Evolutionary conservation across 2,888 invertebrate genomes (phyloP).

Genomic region (Cyrtodaria siliqua): DNA sequence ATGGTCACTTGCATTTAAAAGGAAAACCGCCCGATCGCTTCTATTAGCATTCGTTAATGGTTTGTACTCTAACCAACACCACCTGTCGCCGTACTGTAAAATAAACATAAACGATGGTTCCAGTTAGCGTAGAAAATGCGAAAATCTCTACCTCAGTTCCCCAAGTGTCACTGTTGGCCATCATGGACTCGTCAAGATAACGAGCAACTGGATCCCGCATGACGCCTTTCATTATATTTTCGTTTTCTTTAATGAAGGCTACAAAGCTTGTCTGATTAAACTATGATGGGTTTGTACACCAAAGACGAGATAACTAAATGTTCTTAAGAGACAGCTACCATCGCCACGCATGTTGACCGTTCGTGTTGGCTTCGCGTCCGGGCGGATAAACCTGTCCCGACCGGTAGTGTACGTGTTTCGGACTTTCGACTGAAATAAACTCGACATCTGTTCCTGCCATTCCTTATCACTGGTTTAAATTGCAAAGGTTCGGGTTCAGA

Average conservation of each 20-base stretch:
- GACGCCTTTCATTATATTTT: conserved; percentile 19
- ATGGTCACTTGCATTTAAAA: conserved; percentile 12
- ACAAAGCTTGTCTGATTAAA: conserved; percentile 18
- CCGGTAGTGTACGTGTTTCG: conserved; percentile 14
- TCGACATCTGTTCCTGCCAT: conserved; percentile 18
- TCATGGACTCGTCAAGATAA: conserved; percentile 23
- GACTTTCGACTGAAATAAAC: conserved; percentile 9
- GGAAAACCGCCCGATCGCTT: neutral
- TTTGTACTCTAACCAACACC: conserved; percentile 13
- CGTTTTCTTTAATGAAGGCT: conserved; percentile 24
- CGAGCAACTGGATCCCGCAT: conserved; percentile 4
- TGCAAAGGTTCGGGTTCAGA: conserved; percentile 5
- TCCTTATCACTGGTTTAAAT: conserved; percentile 9
- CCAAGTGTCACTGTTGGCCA: conserved; percentile 7
- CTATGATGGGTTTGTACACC: conserved; percentile 2
- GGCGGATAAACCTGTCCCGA: neutral
- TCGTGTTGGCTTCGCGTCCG: neutral
- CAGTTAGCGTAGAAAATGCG: conserved; percentile 24
- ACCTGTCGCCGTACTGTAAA: conserved; percentile 10
- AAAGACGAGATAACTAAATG: conserved; percentile 15
- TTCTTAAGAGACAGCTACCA: conserved; percentile 13
- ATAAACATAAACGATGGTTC: conserved; percentile 20
- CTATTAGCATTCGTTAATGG: conserved; percentile 11
- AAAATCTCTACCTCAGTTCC: conserved; percentile 29
- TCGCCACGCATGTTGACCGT: conserved; percentile 3